Percentiles rank a stretch among this genome's conserved stretches.
phyloP scores from a whole-genome alignment of 2,888 invertebrate species.

The Microplitis deprimator region DNA sequence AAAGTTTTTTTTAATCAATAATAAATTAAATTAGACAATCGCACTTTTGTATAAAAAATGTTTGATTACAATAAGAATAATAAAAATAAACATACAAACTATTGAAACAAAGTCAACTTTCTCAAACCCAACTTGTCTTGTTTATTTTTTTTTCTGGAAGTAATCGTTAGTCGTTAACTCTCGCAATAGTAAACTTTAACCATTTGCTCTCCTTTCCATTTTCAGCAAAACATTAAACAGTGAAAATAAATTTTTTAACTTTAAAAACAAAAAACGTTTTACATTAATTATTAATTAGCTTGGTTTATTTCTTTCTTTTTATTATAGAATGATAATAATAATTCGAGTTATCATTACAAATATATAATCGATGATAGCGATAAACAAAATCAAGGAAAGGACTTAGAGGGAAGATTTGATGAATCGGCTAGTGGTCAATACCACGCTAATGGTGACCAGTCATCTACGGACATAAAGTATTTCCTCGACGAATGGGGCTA shows the following conservation, averaged over 20 bases:
- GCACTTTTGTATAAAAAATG: neutral
- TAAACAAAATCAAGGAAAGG: slow-evolving; percentile 56
- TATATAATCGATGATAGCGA: slow-evolving; percentile 56
- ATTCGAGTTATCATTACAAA: slow-evolving; percentile 56
- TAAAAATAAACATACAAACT: slow-evolving; percentile 20
- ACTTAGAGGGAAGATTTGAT: slow-evolving; percentile 53
- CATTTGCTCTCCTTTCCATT: slow-evolving; percentile 37
- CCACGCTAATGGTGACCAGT: slow-evolving; percentile 56
- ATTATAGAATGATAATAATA: slow-evolving; percentile 45
- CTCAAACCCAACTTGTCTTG: slow-evolving; percentile 32
- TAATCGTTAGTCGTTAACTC: slow-evolving; percentile 27
- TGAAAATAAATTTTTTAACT: neutral
- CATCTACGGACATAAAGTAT: slow-evolving; percentile 74
- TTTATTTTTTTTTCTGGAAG: slow-evolving; percentile 26
- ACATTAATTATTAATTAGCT: neutral
- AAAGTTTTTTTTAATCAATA: neutral
- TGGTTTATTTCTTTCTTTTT: slow-evolving; percentile 40
- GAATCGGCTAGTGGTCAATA: slow-evolving; percentile 59
- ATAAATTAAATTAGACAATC: neutral
- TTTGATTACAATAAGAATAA: slow-evolving; percentile 12
- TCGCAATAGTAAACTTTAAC: slow-evolving; percentile 27
- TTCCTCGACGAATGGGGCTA: slow-evolving; percentile 78
- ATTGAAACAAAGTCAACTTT: slow-evolving; percentile 38
- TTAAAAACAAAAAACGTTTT: no score
- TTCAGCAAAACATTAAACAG: neutral